phyloP scores from a whole-genome alignment of 2,113 vertebrate genomes.

The Micronisus gabar region DNA sequence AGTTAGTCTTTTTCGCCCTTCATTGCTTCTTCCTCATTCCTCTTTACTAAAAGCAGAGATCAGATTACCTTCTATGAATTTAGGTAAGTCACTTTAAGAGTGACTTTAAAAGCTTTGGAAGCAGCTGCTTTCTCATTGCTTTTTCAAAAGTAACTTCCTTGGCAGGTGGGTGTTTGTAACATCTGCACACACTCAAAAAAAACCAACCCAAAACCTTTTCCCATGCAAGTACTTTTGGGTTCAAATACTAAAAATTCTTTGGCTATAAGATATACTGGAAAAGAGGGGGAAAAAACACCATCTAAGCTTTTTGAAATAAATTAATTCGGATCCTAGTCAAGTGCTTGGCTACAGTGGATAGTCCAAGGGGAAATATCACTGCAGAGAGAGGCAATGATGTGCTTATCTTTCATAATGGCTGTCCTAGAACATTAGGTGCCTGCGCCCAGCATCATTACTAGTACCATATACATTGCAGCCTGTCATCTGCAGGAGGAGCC shows the following conservation, averaged over 20 bases:
- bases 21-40: not conserved
- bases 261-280: not conserved
- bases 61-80: not conserved
- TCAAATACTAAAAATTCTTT: not conserved
- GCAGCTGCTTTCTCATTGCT: not conserved
- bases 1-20: not conserved
- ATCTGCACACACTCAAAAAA: not conserved
- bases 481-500: not conserved
- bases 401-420: not conserved
- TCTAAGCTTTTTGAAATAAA: not conserved
- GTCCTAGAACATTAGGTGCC: constrained; percentile 14
- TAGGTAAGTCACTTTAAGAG: not conserved
- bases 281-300: not conserved
- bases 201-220: not conserved
- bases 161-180: not conserved
- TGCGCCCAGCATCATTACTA: not conserved
- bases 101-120: not conserved
- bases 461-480: not conserved
- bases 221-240: not conserved
- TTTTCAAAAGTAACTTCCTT: not conserved
- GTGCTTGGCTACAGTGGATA: not conserved
- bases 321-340: not conserved
- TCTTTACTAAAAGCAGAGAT: not conserved
- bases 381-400: not conserved
- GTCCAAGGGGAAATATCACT: not conserved